phyloP scores from a whole-genome alignment of 2,888 invertebrate genomes.

The Dione vanillae region DNA sequence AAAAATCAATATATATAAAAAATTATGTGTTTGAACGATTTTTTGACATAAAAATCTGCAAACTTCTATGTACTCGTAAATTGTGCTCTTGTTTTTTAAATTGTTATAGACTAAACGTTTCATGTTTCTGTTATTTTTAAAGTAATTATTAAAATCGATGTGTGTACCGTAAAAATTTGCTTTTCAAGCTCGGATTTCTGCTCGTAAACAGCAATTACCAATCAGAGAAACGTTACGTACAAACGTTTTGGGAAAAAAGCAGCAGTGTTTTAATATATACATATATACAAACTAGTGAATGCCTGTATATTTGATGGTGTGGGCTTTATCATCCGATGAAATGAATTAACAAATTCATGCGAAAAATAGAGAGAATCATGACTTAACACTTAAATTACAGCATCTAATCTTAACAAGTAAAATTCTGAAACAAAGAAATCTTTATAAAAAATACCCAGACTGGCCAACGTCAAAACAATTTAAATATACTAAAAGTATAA shows the following conservation, averaged over 20 bases:
- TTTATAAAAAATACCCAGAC: not conserved
- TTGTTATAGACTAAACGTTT: not conserved
- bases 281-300: no score
- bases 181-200: not conserved
- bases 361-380: no score
- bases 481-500: conserved; percentile 27
- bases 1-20: not conserved
- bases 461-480: conserved; percentile 14
- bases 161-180: not conserved
- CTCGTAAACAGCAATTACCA: not conserved
- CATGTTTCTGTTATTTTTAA: conserved; percentile 2
- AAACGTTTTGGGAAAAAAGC: no score
- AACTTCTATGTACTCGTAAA: not conserved
- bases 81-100: not conserved
- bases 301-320: no score
- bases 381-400: no score
- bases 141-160: conserved; percentile 11
- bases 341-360: no score
- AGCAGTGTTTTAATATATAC: no score
- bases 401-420: no score
- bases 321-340: no score
- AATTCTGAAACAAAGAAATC: no score
- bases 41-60: not conserved
- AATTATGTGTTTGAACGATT: conserved; percentile 3
- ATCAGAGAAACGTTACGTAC: not conserved